Base-by-base conservation (phyloP, 2,888 invertebrate species). In the Aplocera efformata region DNA sequence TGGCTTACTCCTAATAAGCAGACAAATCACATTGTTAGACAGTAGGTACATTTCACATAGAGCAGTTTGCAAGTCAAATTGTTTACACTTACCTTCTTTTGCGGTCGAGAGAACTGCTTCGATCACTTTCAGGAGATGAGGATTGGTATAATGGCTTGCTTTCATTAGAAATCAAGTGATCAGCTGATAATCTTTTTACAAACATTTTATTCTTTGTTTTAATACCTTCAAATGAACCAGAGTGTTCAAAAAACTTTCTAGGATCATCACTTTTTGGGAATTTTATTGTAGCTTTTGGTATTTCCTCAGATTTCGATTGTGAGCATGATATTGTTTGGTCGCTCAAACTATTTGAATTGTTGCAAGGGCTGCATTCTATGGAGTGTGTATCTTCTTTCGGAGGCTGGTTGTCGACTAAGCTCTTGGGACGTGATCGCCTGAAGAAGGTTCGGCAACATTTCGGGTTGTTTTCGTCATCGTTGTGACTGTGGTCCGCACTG, bases 81-180 rank as follows among this genome's bases (percentile, higher is more conserved):
- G n/a, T n/a, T 28, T 7, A 28, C 32, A 54, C 65, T 62, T 70
- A 86, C 88, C 83, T 81, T 56, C 67, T 75, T 58, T 88, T 88
- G 17, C 88, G 71, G 53, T 88, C 88, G 51, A 88, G 60, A 11
- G 88, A 88, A 67, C 78, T 84, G 63, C 85, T 86, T 49, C 86
- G 69, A 44, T 86, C 86, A 72, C 84, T 88, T 40, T 88, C 88
- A 22, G 88, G 86, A 6, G 88, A 88, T n/a, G 86, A 81, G 0
- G 83, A 72, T n/a, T 67, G 72, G 39, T 69, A 86, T 10, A 85
- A 55, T 5, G 81, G 78, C 50, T 79, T 86, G 6, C 70, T 67
- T 10, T 88, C 86, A 72, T 60, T 84, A 10, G 84, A 70, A 59
- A 88, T 84, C 42, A 88, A 67, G 64, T 88, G 88, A 67, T 88